Evolutionary conservation across 2,797 vertebrate genomes (phyloP).

Genomic region (Phataginus tricuspis): DNA sequence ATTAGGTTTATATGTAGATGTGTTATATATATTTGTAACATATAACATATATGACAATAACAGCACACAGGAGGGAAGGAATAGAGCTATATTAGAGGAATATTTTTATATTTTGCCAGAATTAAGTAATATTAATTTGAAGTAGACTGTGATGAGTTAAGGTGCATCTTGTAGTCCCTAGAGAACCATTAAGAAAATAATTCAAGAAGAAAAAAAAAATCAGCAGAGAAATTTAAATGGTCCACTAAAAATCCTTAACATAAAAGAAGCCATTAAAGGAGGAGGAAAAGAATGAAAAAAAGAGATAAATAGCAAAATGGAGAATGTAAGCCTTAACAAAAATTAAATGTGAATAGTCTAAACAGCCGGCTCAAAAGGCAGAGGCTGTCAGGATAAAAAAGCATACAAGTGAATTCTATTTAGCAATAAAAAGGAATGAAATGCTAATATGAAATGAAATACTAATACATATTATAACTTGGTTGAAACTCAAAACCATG

Average conservation of each 20-base stretch:
- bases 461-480: background rate
- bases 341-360: background rate
- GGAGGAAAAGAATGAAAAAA: background rate
- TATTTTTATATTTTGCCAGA: background rate
- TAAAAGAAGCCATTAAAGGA: background rate
- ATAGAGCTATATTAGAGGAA: background rate
- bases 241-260: background rate
- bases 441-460: background rate
- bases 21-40: background rate
- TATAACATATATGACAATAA: background rate
- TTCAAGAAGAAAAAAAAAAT: background rate
- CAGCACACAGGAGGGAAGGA: background rate
- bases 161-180: background rate
- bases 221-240: background rate
- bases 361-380: background rate
- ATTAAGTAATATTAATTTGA: constrained; percentile 19
- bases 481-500: constrained; percentile 1
- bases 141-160: background rate
- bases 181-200: background rate
- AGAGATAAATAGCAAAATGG: background rate
- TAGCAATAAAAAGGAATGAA: background rate
- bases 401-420: background rate
- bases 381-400: constrained; percentile 16
- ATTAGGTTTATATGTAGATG: background rate
- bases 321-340: constrained; percentile 18